phyloP scores from a whole-genome alignment of 2,888 invertebrate genomes.

The Podotricha telesiphe region DNA sequence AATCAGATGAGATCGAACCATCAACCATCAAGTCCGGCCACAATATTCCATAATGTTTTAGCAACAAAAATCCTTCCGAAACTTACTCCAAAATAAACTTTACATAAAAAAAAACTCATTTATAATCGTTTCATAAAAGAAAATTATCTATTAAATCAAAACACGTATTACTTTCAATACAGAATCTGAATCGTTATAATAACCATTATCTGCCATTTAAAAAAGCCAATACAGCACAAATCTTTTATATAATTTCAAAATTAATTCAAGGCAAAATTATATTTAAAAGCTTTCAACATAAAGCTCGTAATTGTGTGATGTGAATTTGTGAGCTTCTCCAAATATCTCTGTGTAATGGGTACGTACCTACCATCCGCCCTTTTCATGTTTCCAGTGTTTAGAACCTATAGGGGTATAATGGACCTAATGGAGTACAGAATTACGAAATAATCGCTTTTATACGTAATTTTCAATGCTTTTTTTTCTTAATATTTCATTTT shows the following conservation, averaged over 20 bases:
- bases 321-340: not conserved
- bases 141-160: conserved; percentile 22
- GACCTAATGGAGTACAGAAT: conserved; percentile 42
- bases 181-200: conserved; percentile 18
- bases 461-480: conserved; percentile 10
- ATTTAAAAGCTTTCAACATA: not conserved
- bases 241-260: not conserved
- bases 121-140: conserved; percentile 4
- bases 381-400: conserved; percentile 60
- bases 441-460: conserved; percentile 38
- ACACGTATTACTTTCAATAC: conserved; percentile 17
- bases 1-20: too few species aligned
- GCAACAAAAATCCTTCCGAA: too few species aligned
- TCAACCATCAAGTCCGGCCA: too few species aligned
- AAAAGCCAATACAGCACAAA: not conserved
- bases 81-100: not conserved
- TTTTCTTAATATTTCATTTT: not conserved
- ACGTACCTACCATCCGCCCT: conserved; percentile 55
- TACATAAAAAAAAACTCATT: not conserved
- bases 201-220: conserved; percentile 19
- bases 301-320: not conserved
- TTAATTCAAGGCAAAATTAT: not conserved
- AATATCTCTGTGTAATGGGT: not conserved
- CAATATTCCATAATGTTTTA: not conserved
- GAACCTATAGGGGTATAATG: conserved; percentile 46